Evolutionary conservation across 2,113 vertebrate genomes (phyloP).

Genomic region (Ibidorhyncha struthersii): DNA sequence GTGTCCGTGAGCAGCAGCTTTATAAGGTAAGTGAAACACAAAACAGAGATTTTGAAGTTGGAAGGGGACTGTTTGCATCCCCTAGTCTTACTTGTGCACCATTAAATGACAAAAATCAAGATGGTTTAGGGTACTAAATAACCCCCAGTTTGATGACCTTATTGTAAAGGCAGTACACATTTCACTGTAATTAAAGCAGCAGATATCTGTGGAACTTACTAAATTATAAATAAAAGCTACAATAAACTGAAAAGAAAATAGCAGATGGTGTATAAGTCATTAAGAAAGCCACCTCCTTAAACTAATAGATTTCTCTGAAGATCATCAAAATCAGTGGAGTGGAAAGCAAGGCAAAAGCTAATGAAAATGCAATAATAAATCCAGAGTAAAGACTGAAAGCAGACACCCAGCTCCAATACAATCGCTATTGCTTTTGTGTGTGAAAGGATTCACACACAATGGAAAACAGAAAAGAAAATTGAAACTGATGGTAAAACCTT

Average conservation of each 20-base stretch:
- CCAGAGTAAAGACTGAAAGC: background rate
- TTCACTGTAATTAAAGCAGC: background rate
- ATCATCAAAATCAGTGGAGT: background rate
- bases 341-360: background rate
- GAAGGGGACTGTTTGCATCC: background rate
- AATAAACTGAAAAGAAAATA: background rate
- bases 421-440: background rate
- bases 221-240: background rate
- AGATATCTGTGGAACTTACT: background rate
- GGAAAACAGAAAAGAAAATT: background rate
- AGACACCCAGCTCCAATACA: background rate
- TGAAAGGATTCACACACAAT: background rate
- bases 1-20: background rate
- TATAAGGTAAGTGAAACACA: background rate
- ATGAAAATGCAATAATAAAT: background rate
- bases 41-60: background rate
- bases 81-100: background rate
- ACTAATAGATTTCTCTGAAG: background rate
- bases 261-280: background rate
- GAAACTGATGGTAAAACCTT: background rate
- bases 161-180: background rate
- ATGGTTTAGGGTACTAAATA: background rate
- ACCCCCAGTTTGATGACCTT: background rate
- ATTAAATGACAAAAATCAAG: background rate
- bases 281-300: background rate